Evolutionary conservation across 2,797 vertebrate species (phyloP), one percentile per base, ranked within the genome.

Genomic region (Synanceia verrucosa): DNA sequence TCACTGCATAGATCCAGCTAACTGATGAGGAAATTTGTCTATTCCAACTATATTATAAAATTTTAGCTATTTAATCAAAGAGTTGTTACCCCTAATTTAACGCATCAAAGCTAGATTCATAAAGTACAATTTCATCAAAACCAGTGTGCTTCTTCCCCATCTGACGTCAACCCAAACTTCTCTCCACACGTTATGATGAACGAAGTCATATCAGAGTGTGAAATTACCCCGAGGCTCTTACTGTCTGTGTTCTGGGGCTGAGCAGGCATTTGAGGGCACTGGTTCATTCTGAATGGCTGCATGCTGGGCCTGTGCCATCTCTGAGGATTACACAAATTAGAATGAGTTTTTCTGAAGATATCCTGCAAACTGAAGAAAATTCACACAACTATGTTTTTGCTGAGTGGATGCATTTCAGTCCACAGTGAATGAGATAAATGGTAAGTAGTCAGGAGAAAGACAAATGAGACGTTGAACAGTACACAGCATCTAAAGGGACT

Each of bases 181-280:
- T 73, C 47, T 81, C 66, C 46, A 79, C 82, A 78, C 77, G 81
- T 83, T 78, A 84, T 85, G 86, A 65, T 70, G 81, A 84, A 85
- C 83, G 84, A 86, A 91, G 86, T 87, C 70, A 86, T 91, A 92
- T 89, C 79, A 70, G 81, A 86, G 88, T 90, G 87, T 91, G 86
- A 92, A 93, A 93, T 92, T 86, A 90, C 86, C 85, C 87, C 3
- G 58, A 79, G 74, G 80, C 81, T 81, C 76, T 74, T 74, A 70
- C 80, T 82, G 82, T 83, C 84, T 89, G 83, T 88, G 85, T 86
- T 84, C 79, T 76, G 84, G 69, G 79, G 84, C 74, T 79, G 79
- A 81, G 78, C 86, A 87, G 80, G 79, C 82, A 72, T 86, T 82
- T 82, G 86, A 83, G 79, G 84, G 81, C 84, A 80, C 75, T 84